Base-by-base conservation (phyloP, 1,140 invertebrate species). In the Zaprionus davidi region DNA sequence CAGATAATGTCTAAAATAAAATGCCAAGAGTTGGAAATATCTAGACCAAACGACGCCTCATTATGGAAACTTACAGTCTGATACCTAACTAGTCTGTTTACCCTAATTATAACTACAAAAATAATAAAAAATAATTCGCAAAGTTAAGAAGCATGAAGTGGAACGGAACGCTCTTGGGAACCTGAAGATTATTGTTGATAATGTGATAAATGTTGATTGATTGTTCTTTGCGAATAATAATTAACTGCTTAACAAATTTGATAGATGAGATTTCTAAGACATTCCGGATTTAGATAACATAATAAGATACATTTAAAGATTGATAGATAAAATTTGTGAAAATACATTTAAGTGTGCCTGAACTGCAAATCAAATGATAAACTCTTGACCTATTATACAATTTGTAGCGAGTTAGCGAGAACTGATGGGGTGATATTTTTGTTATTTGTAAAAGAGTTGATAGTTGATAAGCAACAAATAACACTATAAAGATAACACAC, bases 141-240 rank as follows among this genome's bases (percentile, higher is more conserved):
- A 13, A 24, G 2, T 13, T 24, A 51, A 51, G 22, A 51, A 51
- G 46, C 46, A 51, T 51, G 12, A 51, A 51, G 46, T 24, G 46
- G 46, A 51, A 51, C 46, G 46, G 12, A 51, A 51, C 24, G 46
- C 46, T 51, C 46, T 51, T 51, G 4, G 12, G 20, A 51, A 51
- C 17, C 34, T 20, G 11, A 12, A 6, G 17, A 31, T 13, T 46
- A 46, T 13, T 49, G 13, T 51, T 31, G 26, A 36, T 53, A 22
- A 53, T 20, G 28, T n/a, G 13, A 51, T 17, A 49, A 49, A 53
- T 12, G n/a, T 26, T 26, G 9, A 64, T 65, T 51, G 2, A 24
- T 36, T 26, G 62, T 17, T 53, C 34, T 26, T 11, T 11, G 34
- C 28, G 31, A 24, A 64, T 51, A n/a, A 53, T 51, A 51, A 51